Base-by-base conservation (phyloP, 2,797 vertebrate species). In the Neosilurus mollespiculum region DNA sequence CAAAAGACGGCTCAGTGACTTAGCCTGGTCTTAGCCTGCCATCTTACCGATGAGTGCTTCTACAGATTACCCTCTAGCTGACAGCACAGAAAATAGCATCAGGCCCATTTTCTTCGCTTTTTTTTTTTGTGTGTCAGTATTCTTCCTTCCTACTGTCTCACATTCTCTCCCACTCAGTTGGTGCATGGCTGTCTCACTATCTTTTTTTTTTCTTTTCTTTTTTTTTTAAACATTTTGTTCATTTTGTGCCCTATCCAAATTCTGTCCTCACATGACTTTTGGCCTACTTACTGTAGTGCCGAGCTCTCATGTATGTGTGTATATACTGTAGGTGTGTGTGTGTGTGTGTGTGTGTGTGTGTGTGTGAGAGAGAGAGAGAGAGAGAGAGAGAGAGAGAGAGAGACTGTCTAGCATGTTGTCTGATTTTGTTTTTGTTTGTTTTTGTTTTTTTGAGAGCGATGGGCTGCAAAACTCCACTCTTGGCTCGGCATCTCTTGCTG, bases 211-310 rank as follows among this genome's bases (percentile, higher is more conserved):
- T 77, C 82, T 66, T 77, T 75, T 22, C 37, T 76, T 43, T 58
- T 65, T 54, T 59, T 81, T 58, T 64, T 73, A 51, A 0, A 34
- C 53, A 66, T 59, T 84, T 89, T 89, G 53, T 81, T 85, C 26
- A 56, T 84, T 53, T 61, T 54, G 69, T 37, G 37, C 54, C 69
- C 76, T 26, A 64, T 84, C 84, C 59, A 66, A 85, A 85, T 72
- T 82, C 22, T 67, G 86, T 92, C 91, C 89, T 88, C 67, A 88
- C 87, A 90, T 86, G 82, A 81, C 88, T 87, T 93, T 91, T 93
- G 91, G 88, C 92, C 90, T 90, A 80, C 90, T 88, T 91, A 90
- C 88, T 89, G 86, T 91, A 88, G 89, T 86, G 62, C 65, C 76
- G 78, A 56, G 67, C 65, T 59, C 43, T 26, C 64, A 49, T 75